Evolutionary conservation across 2,888 invertebrate species (phyloP).

Genomic region (Acronicta alni): DNA sequence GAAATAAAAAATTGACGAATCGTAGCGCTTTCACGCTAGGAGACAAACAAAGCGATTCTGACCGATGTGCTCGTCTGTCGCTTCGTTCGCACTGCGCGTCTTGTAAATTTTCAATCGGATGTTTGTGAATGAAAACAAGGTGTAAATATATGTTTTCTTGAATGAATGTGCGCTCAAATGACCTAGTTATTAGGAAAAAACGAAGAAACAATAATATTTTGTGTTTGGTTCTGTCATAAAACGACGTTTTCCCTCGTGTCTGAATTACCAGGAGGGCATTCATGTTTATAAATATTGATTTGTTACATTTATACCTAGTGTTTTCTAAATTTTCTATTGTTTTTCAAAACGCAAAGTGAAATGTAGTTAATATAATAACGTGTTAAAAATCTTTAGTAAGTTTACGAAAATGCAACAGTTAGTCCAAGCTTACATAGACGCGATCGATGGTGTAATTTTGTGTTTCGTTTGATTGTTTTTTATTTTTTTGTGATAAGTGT

Average conservation of each 20-base stretch:
- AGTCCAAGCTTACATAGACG: constrained; percentile 71
- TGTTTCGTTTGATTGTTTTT: constrained; percentile 71
- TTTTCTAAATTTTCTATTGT: constrained; percentile 66
- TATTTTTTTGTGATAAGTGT: constrained; percentile 66
- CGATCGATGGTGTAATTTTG: constrained; percentile 70
- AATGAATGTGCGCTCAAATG: constrained; percentile 64
- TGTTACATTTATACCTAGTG: constrained; percentile 67
- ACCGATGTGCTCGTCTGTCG: constrained; percentile 70
- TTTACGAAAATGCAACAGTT: constrained; percentile 81
- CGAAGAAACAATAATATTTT: constrained; percentile 42
- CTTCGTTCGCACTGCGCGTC: constrained; percentile 57
- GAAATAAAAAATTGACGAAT: constrained; percentile 63
- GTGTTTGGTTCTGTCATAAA: constrained; percentile 61
- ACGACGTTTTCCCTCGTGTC: constrained; percentile 60
- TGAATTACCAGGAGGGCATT: constrained; percentile 76
- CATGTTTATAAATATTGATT: constrained; percentile 89
- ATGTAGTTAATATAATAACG: constrained; percentile 75
- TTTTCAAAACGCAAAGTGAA: constrained; percentile 73
- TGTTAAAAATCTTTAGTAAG: constrained; percentile 52
- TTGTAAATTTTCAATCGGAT: constrained; percentile 62
- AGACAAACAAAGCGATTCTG: constrained; percentile 74
- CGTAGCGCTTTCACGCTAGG: constrained; percentile 43
- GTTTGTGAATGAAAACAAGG: constrained; percentile 79
- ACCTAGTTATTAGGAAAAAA: constrained; percentile 16
- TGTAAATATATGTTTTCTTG: constrained; percentile 64